These are phyloP conservation scores for Drosophila orosa DNA, from an alignment of 1,140 invertebrate species.

Conservation along the genomic window DNA sequence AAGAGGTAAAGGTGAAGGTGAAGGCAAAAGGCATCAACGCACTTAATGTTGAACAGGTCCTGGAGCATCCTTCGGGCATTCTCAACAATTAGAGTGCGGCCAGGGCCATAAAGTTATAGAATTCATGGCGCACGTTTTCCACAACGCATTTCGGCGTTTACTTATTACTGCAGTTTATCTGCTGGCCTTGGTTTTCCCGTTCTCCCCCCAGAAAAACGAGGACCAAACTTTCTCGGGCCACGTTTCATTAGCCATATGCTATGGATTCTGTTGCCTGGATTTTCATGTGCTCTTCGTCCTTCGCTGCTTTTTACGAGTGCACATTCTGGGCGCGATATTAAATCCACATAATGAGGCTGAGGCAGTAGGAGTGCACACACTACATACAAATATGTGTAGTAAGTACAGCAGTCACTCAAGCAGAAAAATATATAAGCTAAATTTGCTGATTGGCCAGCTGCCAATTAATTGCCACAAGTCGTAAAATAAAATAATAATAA, in stretches of 20 bases:
- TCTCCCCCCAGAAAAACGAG: not conserved
- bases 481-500: slow-evolving; percentile 18
- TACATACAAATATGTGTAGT: not conserved
- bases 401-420: slow-evolving; percentile 3
- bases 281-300: slow-evolving; percentile 14
- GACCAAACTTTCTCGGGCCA: slow-evolving; percentile 44
- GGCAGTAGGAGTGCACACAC: slow-evolving; percentile 7
- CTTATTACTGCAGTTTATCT: slow-evolving; percentile 73
- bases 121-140: slow-evolving; percentile 71
- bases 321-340: slow-evolving; percentile 47
- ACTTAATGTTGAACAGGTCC: slow-evolving; percentile 25
- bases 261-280: not conserved
- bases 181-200: not conserved
- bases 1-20: slow-evolving; percentile 29
- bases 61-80: slow-evolving; percentile 15
- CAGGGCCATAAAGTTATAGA: slow-evolving; percentile 78
- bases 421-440: slow-evolving; percentile 5
- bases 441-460: slow-evolving; percentile 5
- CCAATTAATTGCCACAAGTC: slow-evolving; percentile 29
- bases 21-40: slow-evolving; percentile 12
- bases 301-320: slow-evolving; percentile 41
- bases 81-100: slow-evolving; percentile 67
- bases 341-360: slow-evolving; percentile 25
- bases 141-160: slow-evolving; percentile 66
- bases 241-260: slow-evolving; percentile 70